Percentiles rank a stretch among this genome's conserved stretches.
These are phyloP conservation scores for Siniperca undulata DNA, from an alignment of 2,797 vertebrate genomes.

Conservation along the genomic window DNA sequence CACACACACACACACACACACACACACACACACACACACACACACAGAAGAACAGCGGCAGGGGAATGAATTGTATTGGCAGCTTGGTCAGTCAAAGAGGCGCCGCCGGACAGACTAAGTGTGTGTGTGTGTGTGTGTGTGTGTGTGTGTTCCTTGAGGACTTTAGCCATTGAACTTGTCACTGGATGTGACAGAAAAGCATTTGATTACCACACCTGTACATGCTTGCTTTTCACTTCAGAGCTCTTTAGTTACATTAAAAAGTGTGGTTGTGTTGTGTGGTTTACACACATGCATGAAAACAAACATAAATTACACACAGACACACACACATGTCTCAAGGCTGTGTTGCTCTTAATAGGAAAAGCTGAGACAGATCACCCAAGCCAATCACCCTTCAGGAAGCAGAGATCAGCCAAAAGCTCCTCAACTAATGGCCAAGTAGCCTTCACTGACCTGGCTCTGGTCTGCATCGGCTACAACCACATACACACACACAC, in stretches of 20 bases:
- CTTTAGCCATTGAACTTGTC: conserved; percentile 45
- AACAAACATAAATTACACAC: conserved; percentile 3
- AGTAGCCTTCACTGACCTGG: conserved; percentile 56
- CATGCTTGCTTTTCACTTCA: conserved; percentile 23
- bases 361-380: conserved; percentile 53
- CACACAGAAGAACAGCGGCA: conserved; percentile 39
- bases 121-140: conserved; percentile 30
- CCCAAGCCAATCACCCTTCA: conserved; percentile 61
- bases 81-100: conserved; percentile 78
- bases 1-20: conserved; percentile 37
- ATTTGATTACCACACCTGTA: conserved; percentile 49
- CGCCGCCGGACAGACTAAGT: conserved; percentile 63
- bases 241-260: conserved; percentile 33
- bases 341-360: conserved; percentile 31
- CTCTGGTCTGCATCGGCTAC: conserved; percentile 13
- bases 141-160: background rate
- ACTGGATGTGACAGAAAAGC: conserved; percentile 45
- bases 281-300: conserved; percentile 10
- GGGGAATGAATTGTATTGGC: conserved; percentile 75
- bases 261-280: conserved; percentile 13
- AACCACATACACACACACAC: background rate
- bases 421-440: conserved; percentile 64
- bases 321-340: conserved; percentile 1
- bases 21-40: conserved; percentile 33
- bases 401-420: conserved; percentile 68